Evolutionary conservation across 2,113 vertebrate species (phyloP).

Genomic region (Burhinus oedicnemus): DNA sequence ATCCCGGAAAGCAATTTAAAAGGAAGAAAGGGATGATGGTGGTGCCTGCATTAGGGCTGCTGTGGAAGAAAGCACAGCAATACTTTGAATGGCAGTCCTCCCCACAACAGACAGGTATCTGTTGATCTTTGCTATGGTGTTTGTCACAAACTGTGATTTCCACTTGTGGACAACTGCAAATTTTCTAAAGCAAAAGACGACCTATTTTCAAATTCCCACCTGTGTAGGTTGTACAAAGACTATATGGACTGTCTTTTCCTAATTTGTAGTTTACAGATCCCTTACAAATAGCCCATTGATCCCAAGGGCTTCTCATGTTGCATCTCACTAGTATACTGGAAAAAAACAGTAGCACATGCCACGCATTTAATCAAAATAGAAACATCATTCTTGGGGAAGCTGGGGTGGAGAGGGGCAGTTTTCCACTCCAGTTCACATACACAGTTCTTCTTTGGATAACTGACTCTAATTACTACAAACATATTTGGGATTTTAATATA

Average conservation of each 20-base stretch:
- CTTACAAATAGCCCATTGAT: not conserved
- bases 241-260: not conserved
- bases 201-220: not conserved
- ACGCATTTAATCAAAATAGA: not conserved
- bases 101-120: not conserved
- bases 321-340: not conserved
- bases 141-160: not conserved
- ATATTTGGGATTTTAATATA: not conserved
- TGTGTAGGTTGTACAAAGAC: not conserved
- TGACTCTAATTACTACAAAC: not conserved
- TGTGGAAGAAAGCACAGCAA: not conserved
- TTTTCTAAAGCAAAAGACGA: not conserved
- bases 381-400: not conserved
- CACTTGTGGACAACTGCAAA: not conserved
- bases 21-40: not conserved
- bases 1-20: not conserved
- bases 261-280: not conserved
- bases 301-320: not conserved
- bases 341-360: not conserved
- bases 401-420: not conserved
- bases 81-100: not conserved
- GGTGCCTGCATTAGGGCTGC: not conserved
- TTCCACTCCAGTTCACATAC: not conserved
- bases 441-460: not conserved
- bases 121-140: not conserved